Evolutionary conservation across 2,888 invertebrate genomes (phyloP), one percentile per base, ranked within the genome.

Genomic region (Lycophotia porphyrea): DNA sequence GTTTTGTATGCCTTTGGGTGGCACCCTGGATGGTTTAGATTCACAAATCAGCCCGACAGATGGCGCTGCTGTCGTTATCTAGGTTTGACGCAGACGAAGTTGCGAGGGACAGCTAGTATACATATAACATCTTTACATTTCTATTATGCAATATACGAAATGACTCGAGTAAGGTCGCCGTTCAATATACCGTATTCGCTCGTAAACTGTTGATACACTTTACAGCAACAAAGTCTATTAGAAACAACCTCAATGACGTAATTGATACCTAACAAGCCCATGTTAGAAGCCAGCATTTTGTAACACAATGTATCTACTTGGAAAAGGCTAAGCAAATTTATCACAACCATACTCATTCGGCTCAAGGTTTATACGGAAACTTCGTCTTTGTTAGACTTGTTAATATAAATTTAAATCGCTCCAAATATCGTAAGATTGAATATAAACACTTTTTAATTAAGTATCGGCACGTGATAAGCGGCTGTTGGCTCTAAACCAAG

Each of bases 331-430:
- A 83, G 87, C 84, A 88, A 91, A 90, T 90, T 87, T 91, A 88
- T 89, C 90, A 90, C 88, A 82, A 87, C 90, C 88, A 89, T 90
- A 90, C 82, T 87, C 80, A 88, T 86, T 86, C 78, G 73, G 86
- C 68, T 88, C 91, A 90, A 92, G 91, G 90, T 82, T 85, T 82
- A 72, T 78, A 75, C 83, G 77, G 75, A 84, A 82, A 83, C 80
- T 83, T 71, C 69, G 71, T 75, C 74, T 71, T 73, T 83, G 79
- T 85, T 81, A 82, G 65, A 82, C 80, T 73, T 79, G 77, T 82
- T 81, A 81, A 71, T 8, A 82, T 77, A 83, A 78, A 68, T 74
- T 78, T 63, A 71, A 70, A 69, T 78, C 74, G 69, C 65, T 75
- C 72, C 71, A 71, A 79, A 80, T 58, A 64, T 64, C 78, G 74